A percentile compares a stretch with the other conserved stretches of the same genome.
Conservation (phyloP, 2,797 vertebrate genomes). For the Momotus momota region DNA sequence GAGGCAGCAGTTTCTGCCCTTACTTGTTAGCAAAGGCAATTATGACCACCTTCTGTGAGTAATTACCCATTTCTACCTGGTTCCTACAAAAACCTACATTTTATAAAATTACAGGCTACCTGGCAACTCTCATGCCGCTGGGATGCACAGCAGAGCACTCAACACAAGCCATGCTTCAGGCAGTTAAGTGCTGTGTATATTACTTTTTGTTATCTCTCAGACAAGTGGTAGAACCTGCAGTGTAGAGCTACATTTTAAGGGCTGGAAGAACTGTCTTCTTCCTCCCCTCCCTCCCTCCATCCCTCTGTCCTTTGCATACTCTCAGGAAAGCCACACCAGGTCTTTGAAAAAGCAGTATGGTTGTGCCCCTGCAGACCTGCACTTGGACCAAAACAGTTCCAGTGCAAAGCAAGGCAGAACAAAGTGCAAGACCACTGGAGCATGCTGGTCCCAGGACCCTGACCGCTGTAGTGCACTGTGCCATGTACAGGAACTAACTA, state of each 20-base stretch:
- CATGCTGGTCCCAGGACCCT: not conserved
- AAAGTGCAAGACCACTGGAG: not conserved
- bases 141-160: not conserved
- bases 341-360: accelerated
- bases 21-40: conserved; percentile 51
- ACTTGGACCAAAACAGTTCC: not conserved
- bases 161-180: not conserved
- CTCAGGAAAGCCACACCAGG: not conserved
- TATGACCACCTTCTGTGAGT: conserved; percentile 48
- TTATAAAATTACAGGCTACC: conserved; percentile 14
- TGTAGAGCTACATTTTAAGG: accelerated
- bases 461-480: accelerated
- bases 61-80: conserved; percentile 37
- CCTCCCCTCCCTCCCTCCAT: not conserved
- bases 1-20: conserved; percentile 46
- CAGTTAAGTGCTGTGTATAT: not conserved
- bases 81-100: conserved; percentile 24
- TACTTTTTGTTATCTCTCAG: not conserved
- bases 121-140: not conserved
- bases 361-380: not conserved
- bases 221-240: accelerated
- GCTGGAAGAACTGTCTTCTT: not conserved
- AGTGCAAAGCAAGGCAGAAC: not conserved
- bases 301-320: accelerated
- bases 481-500: no score